Base-by-base conservation (phyloP, 2,797 vertebrate genomes). In the Sebastolobus altivelis region DNA sequence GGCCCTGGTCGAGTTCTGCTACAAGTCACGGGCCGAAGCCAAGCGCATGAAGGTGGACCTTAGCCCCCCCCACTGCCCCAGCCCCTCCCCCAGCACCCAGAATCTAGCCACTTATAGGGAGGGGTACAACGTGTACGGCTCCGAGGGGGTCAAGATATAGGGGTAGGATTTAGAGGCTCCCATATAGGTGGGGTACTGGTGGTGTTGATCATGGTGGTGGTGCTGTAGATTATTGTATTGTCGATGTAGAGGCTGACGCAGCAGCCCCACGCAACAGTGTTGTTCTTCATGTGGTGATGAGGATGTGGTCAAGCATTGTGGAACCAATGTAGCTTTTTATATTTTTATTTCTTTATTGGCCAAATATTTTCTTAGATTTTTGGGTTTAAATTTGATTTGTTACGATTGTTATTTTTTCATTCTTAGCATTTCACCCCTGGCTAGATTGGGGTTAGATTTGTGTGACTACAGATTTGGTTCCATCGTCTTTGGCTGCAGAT, bases 101-200 rank as follows among this genome's bases (percentile, higher is more conserved):
- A 99, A 99, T 97, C 98, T 99, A 98, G 98, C 98, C 96, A 99
- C 98, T 95, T 99, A 99, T 97, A 99, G 98, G 98, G 98, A 99
- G 98, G 98, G 98, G 97, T 99, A 99, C 98, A 99, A 99, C 97
- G 98, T 99, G 96, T 99, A 99, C 97, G 98, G 98, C 97, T 99
- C 97, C 96, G 98, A 99, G 96, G 98, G 98, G 97, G 97, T 99
- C 97, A 99, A 99, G 97, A 99, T 99, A 97, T 99, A 99, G 98
- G 97, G 98, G 98, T 99, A 99, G 97, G 98, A 98, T 89, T 97
- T 98, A 94, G 93, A 97, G 97, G 96, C 97, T 96, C 96, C 96
- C 95, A 94, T 95, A 90, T 96, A 96, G 97, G 96, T 97, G 96
- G 94, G 96, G 95, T 96, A 94, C 94, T 97, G 97, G 96, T 94